Evolutionary conservation across 2,888 invertebrate genomes (phyloP), one percentile per base, ranked within the genome.

Genomic region (Acleris cristana): DNA sequence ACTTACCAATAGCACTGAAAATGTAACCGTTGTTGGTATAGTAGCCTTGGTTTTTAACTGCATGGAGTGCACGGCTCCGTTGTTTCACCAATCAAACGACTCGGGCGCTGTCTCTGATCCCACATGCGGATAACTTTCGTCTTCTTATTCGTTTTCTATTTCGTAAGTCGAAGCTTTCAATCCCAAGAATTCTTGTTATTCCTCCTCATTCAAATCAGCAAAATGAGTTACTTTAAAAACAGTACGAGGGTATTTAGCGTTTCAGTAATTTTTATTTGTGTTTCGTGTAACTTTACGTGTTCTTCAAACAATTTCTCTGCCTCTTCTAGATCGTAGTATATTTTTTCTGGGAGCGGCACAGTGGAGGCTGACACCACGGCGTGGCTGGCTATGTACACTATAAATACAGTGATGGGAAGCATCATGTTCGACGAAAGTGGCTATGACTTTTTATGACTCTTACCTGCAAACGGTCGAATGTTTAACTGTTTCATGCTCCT

Each of bases 1-100:
- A 26, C 26, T 26, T 1, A 74, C 74, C 72, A 10, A 49, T 51
- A 18, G 70, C 53, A n/a, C 71, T 67, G 52, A 74, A 74, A 58
- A 96, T 94, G 97, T 97, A 97, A 88, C 97, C 93, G 91, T n/a
- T n/a, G n/a, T n/a, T n/a, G n/a, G n/a, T n/a, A n/a, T n/a, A n/a
- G n/a, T n/a, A n/a, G 60, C 95, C 96, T 89, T 97, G 97, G 88
- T 97, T 94, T 81, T 97, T 97, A 21, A 97, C 93, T n/a, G n/a
- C n/a, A n/a, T 0, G 89, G 92, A 0, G 97, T 97, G 3, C n/a
- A 97, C 97, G 45, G 95, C 96, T 6, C 96, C 96, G 54, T 94
- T 79, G 2, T 87, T 72, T 72, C 96, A 94, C 97, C 97, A 97
- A 82, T 97, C 97, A 3, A 69, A 69, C 10, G 45, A 4, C 0